A percentile compares a stretch with the other conserved stretches of the same genome.
phyloP scores from a whole-genome alignment of 2,797 vertebrate species.

The Sebastes itinus region DNA sequence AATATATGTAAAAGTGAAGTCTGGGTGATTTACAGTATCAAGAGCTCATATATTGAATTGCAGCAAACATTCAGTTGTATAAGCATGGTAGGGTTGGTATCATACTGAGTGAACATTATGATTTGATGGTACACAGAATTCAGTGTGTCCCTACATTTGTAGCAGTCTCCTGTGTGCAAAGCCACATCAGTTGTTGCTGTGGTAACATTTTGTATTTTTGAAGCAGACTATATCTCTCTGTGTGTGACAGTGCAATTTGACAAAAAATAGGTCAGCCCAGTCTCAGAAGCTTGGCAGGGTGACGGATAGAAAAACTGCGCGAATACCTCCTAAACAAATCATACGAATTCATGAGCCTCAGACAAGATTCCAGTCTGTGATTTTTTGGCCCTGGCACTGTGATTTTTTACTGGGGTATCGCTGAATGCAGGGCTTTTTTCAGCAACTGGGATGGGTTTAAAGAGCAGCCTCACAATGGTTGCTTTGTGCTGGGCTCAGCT shows the following conservation, averaged over 20 bases:
- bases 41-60: background rate
- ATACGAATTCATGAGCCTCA: conserved; percentile 67
- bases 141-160: background rate
- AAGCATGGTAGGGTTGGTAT: background rate
- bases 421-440: conserved; percentile 62
- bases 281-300: conserved; percentile 44
- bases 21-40: background rate
- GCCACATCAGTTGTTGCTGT: conserved; percentile 16
- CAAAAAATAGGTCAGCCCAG: conserved; percentile 62
- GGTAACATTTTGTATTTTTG: conserved; percentile 8
- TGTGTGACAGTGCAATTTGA: conserved; percentile 56
- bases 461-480: conserved; percentile 76
- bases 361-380: conserved; percentile 80
- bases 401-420: conserved; percentile 69
- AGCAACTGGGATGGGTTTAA: conserved; percentile 76
- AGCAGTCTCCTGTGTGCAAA: background rate
- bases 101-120: background rate
- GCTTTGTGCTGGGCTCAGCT: conserved; percentile 78
- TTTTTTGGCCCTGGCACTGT: conserved; percentile 75
- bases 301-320: conserved; percentile 64
- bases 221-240: conserved; percentile 21
- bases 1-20: background rate
- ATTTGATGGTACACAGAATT: background rate
- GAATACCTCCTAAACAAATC: conserved; percentile 70
- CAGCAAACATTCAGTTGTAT: background rate